These are phyloP conservation scores for Lochmaea crataegi DNA, from an alignment of 2,888 invertebrate genomes.

Conservation along the genomic window DNA sequence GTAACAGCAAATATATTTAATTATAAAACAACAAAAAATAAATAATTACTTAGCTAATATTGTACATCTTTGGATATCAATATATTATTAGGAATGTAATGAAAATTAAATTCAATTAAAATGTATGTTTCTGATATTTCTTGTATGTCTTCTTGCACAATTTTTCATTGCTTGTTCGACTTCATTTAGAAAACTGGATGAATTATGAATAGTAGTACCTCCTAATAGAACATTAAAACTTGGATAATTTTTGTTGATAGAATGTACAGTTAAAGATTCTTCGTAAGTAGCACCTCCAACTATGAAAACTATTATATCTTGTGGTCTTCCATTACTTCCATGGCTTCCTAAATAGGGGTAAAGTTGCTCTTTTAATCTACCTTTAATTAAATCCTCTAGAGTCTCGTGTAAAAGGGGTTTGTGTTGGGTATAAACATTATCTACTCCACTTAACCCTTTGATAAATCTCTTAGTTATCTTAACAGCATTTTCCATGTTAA, in stretches of 20 bases:
- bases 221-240: slow-evolving; percentile 85
- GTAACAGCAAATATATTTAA: slow-evolving; percentile 11
- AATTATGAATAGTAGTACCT: slow-evolving; percentile 93
- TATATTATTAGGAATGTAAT: slow-evolving; percentile 5
- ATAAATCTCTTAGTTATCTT: slow-evolving; percentile 92
- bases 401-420: slow-evolving; percentile 91
- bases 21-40: slow-evolving; percentile 13
- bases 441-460: slow-evolving; percentile 94
- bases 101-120: slow-evolving; percentile 46
- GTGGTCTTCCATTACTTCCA: slow-evolving; percentile 74
- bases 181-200: slow-evolving; percentile 82
- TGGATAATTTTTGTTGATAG: slow-evolving; percentile 79
- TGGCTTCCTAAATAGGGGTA: slow-evolving; percentile 87
- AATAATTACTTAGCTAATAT: slow-evolving; percentile 6
- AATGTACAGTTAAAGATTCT: slow-evolving; percentile 88
- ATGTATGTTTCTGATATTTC: slow-evolving; percentile 55
- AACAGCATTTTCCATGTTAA: slow-evolving; percentile 82
- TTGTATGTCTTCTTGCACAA: slow-evolving; percentile 67
- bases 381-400: slow-evolving; percentile 90
- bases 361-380: slow-evolving; percentile 84
- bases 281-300: slow-evolving; percentile 98
- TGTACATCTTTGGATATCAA: slow-evolving; percentile 5
- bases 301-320: slow-evolving; percentile 96
- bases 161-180: slow-evolving; percentile 76
- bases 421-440: slow-evolving; percentile 99